Evolutionary conservation across 2,113 vertebrate species (phyloP).

Genomic region (Atrichornis clamosus): DNA sequence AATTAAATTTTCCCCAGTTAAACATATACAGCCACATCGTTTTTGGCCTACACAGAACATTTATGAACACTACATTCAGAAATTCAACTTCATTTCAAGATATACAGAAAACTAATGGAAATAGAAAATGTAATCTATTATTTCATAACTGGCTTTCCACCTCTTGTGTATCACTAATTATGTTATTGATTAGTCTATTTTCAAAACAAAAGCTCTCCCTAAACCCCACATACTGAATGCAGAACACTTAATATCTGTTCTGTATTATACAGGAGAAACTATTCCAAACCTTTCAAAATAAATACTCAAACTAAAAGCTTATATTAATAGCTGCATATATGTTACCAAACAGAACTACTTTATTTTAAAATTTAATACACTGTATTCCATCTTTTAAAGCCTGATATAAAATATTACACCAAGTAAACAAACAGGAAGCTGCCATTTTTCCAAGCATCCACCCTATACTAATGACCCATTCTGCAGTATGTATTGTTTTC

Average conservation of each 20-base stretch:
- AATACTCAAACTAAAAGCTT: neutral
- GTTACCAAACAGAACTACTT: neutral
- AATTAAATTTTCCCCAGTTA: neutral
- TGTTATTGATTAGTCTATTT: neutral
- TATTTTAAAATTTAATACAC: neutral
- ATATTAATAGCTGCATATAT: neutral
- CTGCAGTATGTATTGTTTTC: neutral
- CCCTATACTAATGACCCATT: rapidly evolving
- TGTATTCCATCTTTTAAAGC: neutral
- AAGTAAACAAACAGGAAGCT: neutral
- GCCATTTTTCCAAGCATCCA: neutral
- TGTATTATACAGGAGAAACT: neutral
- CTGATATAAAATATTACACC: neutral
- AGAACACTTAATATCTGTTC: neutral
- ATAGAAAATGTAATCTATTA: neutral
- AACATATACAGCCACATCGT: neutral
- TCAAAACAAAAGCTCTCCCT: neutral
- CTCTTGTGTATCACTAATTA: neutral
- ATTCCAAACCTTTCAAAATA: neutral
- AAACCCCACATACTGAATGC: neutral
- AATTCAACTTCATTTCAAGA: neutral
- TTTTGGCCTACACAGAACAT: neutral
- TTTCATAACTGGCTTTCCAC: neutral
- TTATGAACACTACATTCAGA: neutral
- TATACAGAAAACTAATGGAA: neutral